Conservation (phyloP, 2,113 vertebrate species). For the Python bivittatus region DNA sequence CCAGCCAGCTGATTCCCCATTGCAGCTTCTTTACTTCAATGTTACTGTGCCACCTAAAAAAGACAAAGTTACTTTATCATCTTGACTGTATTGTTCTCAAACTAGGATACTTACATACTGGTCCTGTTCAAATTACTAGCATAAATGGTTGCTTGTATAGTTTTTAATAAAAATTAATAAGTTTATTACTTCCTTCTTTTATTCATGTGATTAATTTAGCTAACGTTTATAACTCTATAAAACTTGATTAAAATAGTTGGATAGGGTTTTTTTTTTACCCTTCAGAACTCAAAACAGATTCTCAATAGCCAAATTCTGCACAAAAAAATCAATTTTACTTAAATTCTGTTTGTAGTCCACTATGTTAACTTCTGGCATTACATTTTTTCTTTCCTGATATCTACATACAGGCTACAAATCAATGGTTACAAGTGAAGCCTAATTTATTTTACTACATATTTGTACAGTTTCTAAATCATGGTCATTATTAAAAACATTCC, state of each 20-base stretch:
- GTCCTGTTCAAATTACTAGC: background rate
- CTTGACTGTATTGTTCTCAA: background rate
- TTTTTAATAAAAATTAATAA: background rate
- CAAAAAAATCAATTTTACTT: background rate
- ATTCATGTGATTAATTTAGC: background rate
- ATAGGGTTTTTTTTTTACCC: background rate
- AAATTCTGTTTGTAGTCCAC: background rate
- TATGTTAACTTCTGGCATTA: background rate
- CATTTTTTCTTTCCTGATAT: background rate
- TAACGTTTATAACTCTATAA: background rate
- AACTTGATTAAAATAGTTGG: background rate
- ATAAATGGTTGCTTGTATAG: background rate
- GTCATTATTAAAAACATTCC: background rate
- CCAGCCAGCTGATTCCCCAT: slow-evolving; percentile 99
- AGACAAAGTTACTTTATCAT: background rate
- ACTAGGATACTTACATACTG: background rate
- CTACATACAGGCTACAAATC: background rate
- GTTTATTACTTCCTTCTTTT: background rate
- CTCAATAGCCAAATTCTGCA: background rate
- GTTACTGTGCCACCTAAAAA: slow-evolving; percentile 40
- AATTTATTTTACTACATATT: background rate
- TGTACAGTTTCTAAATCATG: background rate
- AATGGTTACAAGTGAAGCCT: background rate
- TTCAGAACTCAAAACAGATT: background rate
- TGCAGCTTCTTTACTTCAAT: slow-evolving; percentile 8